Evolutionary conservation across 2,113 vertebrate genomes (phyloP).

Genomic region (Ophthalmolycus amberensis): DNA sequence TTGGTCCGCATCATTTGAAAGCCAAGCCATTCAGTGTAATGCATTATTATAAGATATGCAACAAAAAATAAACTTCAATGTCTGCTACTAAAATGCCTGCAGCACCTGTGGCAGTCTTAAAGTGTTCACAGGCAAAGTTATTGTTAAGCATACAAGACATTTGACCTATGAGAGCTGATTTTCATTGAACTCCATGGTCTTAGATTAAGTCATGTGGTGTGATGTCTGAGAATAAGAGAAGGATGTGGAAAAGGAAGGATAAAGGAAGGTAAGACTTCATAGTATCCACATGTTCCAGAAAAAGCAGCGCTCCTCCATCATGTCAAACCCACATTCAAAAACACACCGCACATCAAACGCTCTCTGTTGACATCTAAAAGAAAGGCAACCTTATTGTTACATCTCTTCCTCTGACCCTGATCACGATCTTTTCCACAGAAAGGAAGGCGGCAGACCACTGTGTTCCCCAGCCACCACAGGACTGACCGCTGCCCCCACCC

Average conservation of each 20-base stretch:
- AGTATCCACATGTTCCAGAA: conserved; percentile 31
- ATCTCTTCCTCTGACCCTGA: conserved; percentile 53
- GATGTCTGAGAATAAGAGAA: conserved; percentile 1
- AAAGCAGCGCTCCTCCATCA: conserved; percentile 20
- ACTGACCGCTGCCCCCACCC: conserved; percentile 55
- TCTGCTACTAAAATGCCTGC: conserved; percentile 41
- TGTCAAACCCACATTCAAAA: conserved; percentile 54
- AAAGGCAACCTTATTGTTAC: conserved; percentile 48
- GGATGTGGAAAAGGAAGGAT: conserved; percentile 5
- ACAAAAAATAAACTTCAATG: conserved; percentile 36
- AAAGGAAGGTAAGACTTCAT: conserved; percentile 24
- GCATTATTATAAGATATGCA: conserved; percentile 62
- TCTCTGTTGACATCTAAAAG: conserved; percentile 40
- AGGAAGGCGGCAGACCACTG: conserved; percentile 45
- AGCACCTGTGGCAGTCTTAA: conserved; percentile 30
- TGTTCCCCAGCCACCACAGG: conserved; percentile 53
- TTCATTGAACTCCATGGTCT: conserved; percentile 4
- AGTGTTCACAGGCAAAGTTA: conserved; percentile 21
- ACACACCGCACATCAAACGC: conserved; percentile 44
- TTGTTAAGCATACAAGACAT: background rate
- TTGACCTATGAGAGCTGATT: background rate
- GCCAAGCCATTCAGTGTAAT: conserved; percentile 61
- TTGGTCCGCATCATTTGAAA: conserved; percentile 78
- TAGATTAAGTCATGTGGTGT: background rate
- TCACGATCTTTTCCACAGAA: conserved; percentile 44